Evolutionary conservation across 2,113 vertebrate species (phyloP), one percentile per base, ranked within the genome.

Genomic region (Rhipidura dahli): DNA sequence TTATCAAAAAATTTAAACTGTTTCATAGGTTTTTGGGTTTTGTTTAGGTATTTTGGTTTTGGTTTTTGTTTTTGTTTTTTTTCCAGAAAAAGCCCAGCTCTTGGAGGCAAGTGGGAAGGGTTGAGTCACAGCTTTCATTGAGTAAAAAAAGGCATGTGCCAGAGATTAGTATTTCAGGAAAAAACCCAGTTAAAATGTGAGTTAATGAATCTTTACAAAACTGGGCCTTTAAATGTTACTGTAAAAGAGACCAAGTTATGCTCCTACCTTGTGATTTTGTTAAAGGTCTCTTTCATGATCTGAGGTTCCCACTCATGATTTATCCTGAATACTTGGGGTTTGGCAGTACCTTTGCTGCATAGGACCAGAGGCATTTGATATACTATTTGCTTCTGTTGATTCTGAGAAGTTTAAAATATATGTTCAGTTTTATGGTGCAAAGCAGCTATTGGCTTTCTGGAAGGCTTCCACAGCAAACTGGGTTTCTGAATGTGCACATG

Each of bases 251-350:
- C 24, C 5, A 33, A 65, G 20, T 84, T 87, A 81, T 71, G n/a
- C 20, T 92, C 31, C 56, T 78, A 59, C 47, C 69, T 81, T 84
- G 40, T 47, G 64, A 87, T 83, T 93, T 57, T 31, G 77, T 83
- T 96, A 90, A 95, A 95, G 50, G 42, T 90, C 45, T 86, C 90
- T 93, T 96, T 95, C 91, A 94, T 19, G 66, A 77, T 66, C 42
- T 66, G 93, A 91, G 9, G 26, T 80, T 89, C 78, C 22, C 28
- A 53, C 66, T 93, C 35, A 51, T 40, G 92, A 90, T 91, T 95
- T 94, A 93, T 92, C 54, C 31, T 30, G 42, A 90, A 72, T 90
- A 63, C 39, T 59, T 94, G 82, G 75, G 94, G 83, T 96, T 96
- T 96, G 95, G 93, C 94, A 93, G 47, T 70, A 54, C 30, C 14